A percentile compares a stretch with the other conserved stretches of the same genome.
Evolutionary conservation across 2,888 invertebrate genomes (phyloP).

Genomic region (Leptinotarsa juncta): DNA sequence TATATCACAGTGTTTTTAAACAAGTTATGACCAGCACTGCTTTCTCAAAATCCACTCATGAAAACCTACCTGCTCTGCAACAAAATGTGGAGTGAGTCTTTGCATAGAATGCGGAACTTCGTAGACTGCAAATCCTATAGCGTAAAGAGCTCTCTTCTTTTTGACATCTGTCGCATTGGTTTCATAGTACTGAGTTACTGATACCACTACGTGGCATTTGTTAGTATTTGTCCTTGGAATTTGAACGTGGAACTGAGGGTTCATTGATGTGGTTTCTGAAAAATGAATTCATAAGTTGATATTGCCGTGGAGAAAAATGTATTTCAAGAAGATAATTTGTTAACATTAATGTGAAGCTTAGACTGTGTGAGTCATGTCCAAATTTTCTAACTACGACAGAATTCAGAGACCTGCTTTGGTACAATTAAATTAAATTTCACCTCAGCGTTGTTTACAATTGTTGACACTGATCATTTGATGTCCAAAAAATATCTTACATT

Average conservation of each 20-base stretch:
- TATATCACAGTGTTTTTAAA: too few species aligned
- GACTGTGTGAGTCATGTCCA: too few species aligned
- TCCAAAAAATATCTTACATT: too few species aligned
- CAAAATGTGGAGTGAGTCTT: constrained; percentile 72
- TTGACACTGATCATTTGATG: too few species aligned
- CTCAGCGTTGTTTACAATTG: too few species aligned
- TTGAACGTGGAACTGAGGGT: constrained; percentile 78
- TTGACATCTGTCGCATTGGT: constrained; percentile 65
- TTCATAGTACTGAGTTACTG: constrained; percentile 77
- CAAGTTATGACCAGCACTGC: too few species aligned
- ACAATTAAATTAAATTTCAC: too few species aligned
- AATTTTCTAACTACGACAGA: too few species aligned
- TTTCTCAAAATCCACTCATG: too few species aligned
- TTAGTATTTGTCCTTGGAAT: constrained; percentile 73
- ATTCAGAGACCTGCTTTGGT: too few species aligned
- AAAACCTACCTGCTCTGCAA: constrained; percentile 68
- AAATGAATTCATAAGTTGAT: constrained; percentile 23
- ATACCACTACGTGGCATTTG: constrained; percentile 80
- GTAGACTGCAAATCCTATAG: constrained; percentile 79
- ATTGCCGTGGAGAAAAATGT: not conserved
- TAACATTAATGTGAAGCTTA: too few species aligned
- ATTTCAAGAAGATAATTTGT: too few species aligned
- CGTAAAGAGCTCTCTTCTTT: constrained; percentile 69
- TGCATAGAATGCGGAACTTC: constrained; percentile 75
- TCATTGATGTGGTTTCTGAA: constrained; percentile 75